Percentiles rank a stretch among this genome's conserved stretches.
These are phyloP conservation scores for Rotaria socialis DNA, from an alignment of 2,888 invertebrate species.

Conservation along the genomic window DNA sequence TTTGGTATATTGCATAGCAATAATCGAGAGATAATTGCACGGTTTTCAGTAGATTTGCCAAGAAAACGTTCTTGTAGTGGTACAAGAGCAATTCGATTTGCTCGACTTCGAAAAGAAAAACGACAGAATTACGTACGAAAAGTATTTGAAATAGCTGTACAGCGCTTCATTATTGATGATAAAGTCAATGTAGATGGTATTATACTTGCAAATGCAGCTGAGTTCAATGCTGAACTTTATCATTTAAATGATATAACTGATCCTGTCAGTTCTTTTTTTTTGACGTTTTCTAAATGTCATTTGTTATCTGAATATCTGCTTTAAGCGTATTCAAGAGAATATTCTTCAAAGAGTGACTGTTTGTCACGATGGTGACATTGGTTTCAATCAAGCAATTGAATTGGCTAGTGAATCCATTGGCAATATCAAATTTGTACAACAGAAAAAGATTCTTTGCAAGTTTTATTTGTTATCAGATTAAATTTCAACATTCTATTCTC, in stretches of 20 bases:
- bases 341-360: neutral
- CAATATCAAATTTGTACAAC: constrained; percentile 99
- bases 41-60: constrained; percentile 94
- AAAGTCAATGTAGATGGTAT: constrained; percentile 47
- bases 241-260: constrained; percentile 41
- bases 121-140: constrained; percentile 46
- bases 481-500: constrained; percentile 59
- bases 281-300: too few species aligned
- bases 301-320: too few species aligned
- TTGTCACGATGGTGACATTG: constrained; percentile 37
- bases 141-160: constrained; percentile 41
- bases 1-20: constrained; percentile 96
- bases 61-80: constrained; percentile 80
- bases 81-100: constrained; percentile 46
- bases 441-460: constrained; percentile 91
- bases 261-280: neutral
- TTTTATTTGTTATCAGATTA: constrained; percentile 67
- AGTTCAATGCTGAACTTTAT: constrained; percentile 41
- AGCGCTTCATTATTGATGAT: constrained; percentile 44
- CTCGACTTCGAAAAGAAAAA: constrained; percentile 46
- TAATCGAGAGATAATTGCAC: constrained; percentile 84
- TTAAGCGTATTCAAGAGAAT: neutral
- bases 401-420: constrained; percentile 69
- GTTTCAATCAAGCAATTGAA: constrained; percentile 43
- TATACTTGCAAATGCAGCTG: constrained; percentile 41